Base-by-base conservation (phyloP, 2,797 vertebrate genomes). In the Lindbergichthys nudifrons region DNA sequence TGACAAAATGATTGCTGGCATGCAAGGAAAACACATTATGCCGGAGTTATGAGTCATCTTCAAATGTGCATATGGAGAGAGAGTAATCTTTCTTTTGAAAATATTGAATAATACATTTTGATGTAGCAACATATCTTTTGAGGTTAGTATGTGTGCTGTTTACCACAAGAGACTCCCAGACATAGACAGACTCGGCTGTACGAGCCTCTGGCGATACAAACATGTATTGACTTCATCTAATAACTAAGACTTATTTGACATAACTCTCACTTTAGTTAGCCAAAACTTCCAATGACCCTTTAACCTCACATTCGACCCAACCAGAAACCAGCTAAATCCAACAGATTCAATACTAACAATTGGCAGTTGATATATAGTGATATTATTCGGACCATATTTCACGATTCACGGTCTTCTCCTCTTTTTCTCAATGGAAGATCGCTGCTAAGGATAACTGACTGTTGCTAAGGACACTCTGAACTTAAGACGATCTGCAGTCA, bases 1-100 rank as follows among this genome's bases (percentile, higher is more conserved):
- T 59, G 77, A 70, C 64, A 77, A 59, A 77, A 73, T 77, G 71
- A 77, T 70, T 71, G 56, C 67, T 75, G 60, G 48, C 77, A 43
- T 70, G 56, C 18, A 5, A 39, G 64, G 39, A 54, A 52, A 70
- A 63, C 48, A 43, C 51, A 61, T 83, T 70, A 39, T 59, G 45
- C 71, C 2, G 10, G 68, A 56, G 56, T 60, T 39, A 57, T 80
- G 73, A 73, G 18, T 81, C 73, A 71, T 45, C 1, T 12, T 16
- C 3, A 74, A 54, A 65, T 36, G 42, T 65, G 70, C 16, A 51
- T 56, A 65, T 45, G 12, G 52, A 39, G 43, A 32, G 57, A 32
- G 57, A 58, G 58, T 70, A 16, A 58, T 73, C 32, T 64, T 53
- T 32, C 50, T 56, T 60, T 60, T 47, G 36, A 36, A 73, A 67